A percentile compares a stretch with the other conserved stretches of the same genome.
Conservation (phyloP, 2,113 vertebrate genomes). For the Willisornis vidua region DNA sequence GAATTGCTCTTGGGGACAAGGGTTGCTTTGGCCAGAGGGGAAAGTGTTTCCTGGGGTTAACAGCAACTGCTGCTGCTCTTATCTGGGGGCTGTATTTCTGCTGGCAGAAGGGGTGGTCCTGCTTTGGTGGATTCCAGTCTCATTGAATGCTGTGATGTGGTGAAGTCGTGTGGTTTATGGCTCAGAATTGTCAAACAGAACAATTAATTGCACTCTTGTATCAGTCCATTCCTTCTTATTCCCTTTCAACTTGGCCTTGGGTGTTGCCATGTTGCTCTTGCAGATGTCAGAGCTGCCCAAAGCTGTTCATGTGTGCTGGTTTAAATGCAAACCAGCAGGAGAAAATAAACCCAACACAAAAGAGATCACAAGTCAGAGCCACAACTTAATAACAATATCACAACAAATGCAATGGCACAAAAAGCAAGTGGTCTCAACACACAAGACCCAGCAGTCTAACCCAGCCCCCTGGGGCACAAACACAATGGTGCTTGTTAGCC, state of each 20-base stretch:
- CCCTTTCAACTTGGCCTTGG: background rate
- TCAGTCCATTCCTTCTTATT: background rate
- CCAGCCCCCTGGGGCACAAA: too few relatives aligned
- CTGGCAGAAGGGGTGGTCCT: background rate
- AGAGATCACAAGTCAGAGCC: too few relatives aligned
- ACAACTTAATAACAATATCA: too few relatives aligned
- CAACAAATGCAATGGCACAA: too few relatives aligned
- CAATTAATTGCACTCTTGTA: background rate
- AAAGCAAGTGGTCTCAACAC: too few relatives aligned
- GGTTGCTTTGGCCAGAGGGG: background rate
- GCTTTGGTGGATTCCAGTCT: conserved; percentile 20
- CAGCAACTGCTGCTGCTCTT: background rate
- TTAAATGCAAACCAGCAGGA: too few relatives aligned
- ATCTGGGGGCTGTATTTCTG: conserved; percentile 1
- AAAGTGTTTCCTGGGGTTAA: background rate
- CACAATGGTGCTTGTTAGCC: too few relatives aligned
- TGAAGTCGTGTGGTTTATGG: background rate
- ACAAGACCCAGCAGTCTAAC: too few relatives aligned
- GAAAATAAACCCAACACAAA: too few relatives aligned
- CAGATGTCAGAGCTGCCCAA: rapidly evolving
- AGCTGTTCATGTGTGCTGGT: background rate
- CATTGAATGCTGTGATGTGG: background rate
- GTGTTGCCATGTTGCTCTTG: background rate
- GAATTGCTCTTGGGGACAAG: conserved; percentile 24
- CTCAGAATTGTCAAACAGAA: background rate